A percentile compares a stretch with the other conserved stretches of the same genome.
phyloP scores from a whole-genome alignment of 2,113 vertebrate species.

The Leptobrachium leishanense region DNA sequence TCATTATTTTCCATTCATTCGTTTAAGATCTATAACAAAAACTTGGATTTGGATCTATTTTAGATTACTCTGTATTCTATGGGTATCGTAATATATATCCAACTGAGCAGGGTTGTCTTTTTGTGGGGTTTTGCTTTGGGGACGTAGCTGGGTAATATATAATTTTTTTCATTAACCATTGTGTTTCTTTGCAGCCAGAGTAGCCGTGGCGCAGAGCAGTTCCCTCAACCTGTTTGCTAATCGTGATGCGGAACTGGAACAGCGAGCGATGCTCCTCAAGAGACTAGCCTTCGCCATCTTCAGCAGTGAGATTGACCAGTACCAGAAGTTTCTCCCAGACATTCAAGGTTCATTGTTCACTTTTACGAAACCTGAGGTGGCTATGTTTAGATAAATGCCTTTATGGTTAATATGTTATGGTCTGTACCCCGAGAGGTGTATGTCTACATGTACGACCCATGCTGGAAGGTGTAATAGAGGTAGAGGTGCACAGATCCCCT shows the following conservation, averaged over 20 bases:
- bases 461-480: no score
- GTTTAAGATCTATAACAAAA: not conserved
- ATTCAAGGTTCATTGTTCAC: slow-evolving; percentile 77
- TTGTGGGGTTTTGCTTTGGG: no score
- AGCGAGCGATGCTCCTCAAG: slow-evolving; percentile 97
- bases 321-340: slow-evolving; percentile 95
- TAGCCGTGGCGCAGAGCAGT: slow-evolving; percentile 97
- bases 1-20: not conserved
- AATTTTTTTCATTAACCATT: not conserved
- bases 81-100: no score
- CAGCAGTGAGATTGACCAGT: slow-evolving; percentile 96
- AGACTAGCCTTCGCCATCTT: slow-evolving; percentile 96
- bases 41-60: not conserved
- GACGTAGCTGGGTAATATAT: no score
- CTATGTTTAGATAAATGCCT: no score
- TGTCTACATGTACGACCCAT: no score
- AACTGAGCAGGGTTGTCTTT: no score
- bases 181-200: slow-evolving; percentile 76
- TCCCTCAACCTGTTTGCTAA: slow-evolving; percentile 95
- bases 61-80: not conserved
- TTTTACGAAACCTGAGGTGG: no score
- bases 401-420: no score
- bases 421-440: no score
- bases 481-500: no score
- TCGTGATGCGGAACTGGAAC: slow-evolving; percentile 91